Percentiles rank a stretch among this genome's conserved stretches.
Evolutionary conservation across 2,888 invertebrate genomes (phyloP).

Genomic region (Rhamphomyia laevipes): DNA sequence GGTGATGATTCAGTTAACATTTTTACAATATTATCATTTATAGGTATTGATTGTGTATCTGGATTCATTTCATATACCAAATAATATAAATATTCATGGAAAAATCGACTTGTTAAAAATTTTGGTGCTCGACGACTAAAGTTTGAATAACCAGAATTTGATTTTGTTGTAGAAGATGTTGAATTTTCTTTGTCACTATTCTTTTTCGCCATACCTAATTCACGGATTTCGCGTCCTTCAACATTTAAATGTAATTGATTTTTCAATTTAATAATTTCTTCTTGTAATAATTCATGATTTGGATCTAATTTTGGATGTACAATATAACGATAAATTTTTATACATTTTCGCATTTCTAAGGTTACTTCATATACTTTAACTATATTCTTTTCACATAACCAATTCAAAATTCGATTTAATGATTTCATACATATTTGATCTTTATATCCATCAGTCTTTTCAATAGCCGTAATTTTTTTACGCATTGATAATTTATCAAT

Average conservation of each 20-base stretch:
- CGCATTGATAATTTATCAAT: constrained; percentile 43
- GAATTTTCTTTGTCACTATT: background rate
- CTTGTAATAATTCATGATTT: constrained; percentile 21
- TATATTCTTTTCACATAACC: constrained; percentile 37
- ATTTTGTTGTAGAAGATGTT: constrained; percentile 12
- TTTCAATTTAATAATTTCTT: constrained; percentile 27
- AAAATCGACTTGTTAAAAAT: constrained; percentile 49
- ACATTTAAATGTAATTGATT: constrained; percentile 20
- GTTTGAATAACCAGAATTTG: background rate
- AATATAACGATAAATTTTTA: constrained; percentile 25
- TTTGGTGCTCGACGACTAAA: constrained; percentile 38
- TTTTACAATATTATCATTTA: constrained; percentile 21
- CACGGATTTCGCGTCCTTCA: constrained; percentile 22
- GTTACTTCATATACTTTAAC: constrained; percentile 26
- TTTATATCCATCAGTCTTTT: constrained; percentile 42
- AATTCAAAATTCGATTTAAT: constrained; percentile 45
- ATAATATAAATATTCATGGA: constrained; percentile 61
- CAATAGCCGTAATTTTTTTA: constrained; percentile 43
- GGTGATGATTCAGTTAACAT: constrained; percentile 29
- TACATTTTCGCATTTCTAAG: constrained; percentile 20
- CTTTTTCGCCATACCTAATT: background rate
- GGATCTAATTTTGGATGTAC: constrained; percentile 28
- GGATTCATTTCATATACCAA: constrained; percentile 48
- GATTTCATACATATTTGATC: constrained; percentile 49
- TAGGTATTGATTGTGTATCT: constrained; percentile 18